These are phyloP conservation scores for Keiferia lycopersicella DNA, from an alignment of 2,888 invertebrate species.

Conservation along the genomic window DNA sequence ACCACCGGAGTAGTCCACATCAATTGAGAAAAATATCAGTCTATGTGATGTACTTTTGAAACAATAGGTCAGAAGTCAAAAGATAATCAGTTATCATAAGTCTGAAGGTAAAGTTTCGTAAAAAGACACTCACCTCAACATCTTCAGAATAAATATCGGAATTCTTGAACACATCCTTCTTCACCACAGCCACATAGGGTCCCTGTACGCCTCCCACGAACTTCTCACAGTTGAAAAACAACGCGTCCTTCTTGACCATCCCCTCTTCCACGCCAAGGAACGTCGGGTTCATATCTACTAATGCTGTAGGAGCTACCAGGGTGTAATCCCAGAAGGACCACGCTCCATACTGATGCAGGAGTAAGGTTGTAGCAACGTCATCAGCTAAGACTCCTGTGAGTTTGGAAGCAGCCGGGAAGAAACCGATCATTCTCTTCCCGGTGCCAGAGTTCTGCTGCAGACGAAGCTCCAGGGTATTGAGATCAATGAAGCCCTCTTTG, in stretches of 20 bases:
- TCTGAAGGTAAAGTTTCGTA: background rate
- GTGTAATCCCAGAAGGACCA: conserved; percentile 96
- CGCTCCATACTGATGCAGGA: conserved; percentile 91
- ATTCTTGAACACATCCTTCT: conserved; percentile 74
- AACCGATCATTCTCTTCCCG: conserved; percentile 88
- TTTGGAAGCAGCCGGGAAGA: conserved; percentile 93
- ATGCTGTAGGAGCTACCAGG: conserved; percentile 89
- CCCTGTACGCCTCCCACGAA: conserved; percentile 95
- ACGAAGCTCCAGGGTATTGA: conserved; percentile 87
- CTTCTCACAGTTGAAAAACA: conserved; percentile 95
- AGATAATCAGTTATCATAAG: background rate
- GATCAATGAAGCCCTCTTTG: conserved; percentile 89
- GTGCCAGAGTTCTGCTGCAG: conserved; percentile 83
- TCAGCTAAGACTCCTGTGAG: conserved; percentile 94
- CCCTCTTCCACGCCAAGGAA: conserved; percentile 84
- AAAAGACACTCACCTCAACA: conserved; percentile 65
- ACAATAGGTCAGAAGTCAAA: no score
- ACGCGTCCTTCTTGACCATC: conserved; percentile 91
- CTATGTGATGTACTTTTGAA: no score
- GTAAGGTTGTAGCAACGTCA: conserved; percentile 89
- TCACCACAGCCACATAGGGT: conserved; percentile 83
- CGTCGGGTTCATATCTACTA: conserved; percentile 92
- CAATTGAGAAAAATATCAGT: no score
- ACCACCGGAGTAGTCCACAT: no score
- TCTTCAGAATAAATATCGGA: conserved; percentile 64